These are phyloP conservation scores for Odobenus rosmarus DNA, from an alignment of 2,113 vertebrate genomes.

Conservation along the genomic window DNA sequence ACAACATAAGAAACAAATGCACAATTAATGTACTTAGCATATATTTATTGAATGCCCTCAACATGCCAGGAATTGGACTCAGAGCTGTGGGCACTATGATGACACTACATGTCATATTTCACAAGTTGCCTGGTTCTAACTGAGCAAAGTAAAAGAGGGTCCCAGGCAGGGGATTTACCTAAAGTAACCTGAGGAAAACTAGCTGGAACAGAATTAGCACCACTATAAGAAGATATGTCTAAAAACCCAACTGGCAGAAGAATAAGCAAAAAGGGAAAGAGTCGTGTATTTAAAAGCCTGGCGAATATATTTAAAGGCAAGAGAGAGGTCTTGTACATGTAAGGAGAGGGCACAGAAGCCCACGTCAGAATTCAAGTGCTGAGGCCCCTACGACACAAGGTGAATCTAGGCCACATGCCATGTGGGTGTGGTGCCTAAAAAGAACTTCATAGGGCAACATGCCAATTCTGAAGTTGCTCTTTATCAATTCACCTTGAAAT, in stretches of 20 bases:
- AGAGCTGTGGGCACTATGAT: background rate
- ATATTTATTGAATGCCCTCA: background rate
- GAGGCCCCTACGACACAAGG: background rate
- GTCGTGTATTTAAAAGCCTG: background rate
- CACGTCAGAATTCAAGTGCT: background rate
- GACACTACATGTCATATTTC: background rate
- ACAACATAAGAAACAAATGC: background rate
- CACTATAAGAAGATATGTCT: background rate
- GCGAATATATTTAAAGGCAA: background rate
- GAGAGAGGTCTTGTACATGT: background rate
- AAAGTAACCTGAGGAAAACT: background rate
- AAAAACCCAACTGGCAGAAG: background rate
- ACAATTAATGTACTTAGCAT: background rate
- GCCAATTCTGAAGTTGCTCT: slow-evolving; percentile 53
- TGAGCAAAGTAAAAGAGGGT: background rate
- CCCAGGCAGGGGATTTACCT: background rate
- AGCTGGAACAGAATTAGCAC: background rate
- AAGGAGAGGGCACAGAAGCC: background rate
- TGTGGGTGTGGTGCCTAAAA: background rate
- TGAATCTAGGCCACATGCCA: background rate
- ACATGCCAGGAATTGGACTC: background rate
- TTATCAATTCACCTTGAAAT: slow-evolving; percentile 73
- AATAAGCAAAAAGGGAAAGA: background rate
- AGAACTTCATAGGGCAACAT: slow-evolving; percentile 1
- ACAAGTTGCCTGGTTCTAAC: background rate